Conservation (phyloP, 2,797 vertebrate genomes). For the Peromyscus attwateri region DNA sequence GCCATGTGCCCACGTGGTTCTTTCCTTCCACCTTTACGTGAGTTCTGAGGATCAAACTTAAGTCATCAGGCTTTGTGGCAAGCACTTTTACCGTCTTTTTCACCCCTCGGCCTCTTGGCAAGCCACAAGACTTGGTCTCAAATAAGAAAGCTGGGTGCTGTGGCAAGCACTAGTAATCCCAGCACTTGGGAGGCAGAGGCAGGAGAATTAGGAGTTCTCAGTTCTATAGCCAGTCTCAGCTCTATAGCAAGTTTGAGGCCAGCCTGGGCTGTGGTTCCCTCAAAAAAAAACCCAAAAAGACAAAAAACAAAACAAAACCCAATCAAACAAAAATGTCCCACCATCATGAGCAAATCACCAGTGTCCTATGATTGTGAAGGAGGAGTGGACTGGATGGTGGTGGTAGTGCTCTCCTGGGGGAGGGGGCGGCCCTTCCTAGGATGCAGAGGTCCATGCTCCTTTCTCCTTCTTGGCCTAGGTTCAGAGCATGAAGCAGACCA, state of each 20-base stretch:
- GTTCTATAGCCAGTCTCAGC: neutral
- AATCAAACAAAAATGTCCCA: neutral
- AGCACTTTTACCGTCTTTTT: neutral
- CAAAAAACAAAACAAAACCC: too few species aligned
- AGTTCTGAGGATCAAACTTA: neutral
- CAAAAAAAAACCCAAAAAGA: neutral
- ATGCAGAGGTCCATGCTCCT: neutral
- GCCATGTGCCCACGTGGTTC: neutral
- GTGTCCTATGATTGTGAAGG: neutral
- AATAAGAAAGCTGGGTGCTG: neutral
- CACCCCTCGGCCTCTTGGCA: neutral
- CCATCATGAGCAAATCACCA: too few species aligned
- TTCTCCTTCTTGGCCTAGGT: constrained; percentile 88
- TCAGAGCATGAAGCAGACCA: constrained; percentile 96
- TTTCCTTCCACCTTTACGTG: neutral
- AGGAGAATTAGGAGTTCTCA: neutral
- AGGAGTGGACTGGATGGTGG: neutral
- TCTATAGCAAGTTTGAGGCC: neutral
- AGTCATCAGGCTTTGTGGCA: neutral
- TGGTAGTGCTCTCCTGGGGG: neutral
- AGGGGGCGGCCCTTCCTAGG: neutral
- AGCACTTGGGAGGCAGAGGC: neutral
- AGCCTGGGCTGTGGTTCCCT: neutral
- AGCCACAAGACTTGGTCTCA: neutral
- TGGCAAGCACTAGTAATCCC: neutral